Conservation (phyloP, 2,797 vertebrate genomes). For the Sebastes vulpes region DNA sequence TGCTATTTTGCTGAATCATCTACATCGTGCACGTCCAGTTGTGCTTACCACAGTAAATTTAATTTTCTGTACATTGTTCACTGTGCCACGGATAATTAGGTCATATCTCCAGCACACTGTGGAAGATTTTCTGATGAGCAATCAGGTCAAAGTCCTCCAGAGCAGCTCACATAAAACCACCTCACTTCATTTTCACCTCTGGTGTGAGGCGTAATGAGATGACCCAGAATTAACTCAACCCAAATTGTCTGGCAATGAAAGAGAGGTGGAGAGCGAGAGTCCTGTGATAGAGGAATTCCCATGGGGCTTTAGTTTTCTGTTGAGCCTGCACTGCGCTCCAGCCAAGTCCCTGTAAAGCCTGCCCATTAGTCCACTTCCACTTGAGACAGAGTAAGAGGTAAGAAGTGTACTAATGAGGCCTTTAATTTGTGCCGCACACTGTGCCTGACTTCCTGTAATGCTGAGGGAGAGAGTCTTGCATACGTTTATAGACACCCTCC, state of each 20-base stretch:
- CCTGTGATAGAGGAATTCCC: slow-evolving; percentile 42
- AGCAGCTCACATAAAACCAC: slow-evolving; percentile 46
- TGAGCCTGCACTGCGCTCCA: slow-evolving; percentile 38
- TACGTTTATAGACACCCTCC: slow-evolving; percentile 6
- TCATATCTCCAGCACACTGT: slow-evolving; percentile 5
- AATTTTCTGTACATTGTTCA: slow-evolving; percentile 4
- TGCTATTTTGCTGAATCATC: slow-evolving; percentile 21
- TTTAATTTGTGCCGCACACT: slow-evolving; percentile 60
- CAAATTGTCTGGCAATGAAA: slow-evolving; percentile 73
- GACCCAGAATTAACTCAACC: slow-evolving; percentile 80
- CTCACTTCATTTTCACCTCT: slow-evolving; percentile 67
- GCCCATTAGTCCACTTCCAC: slow-evolving; percentile 63
- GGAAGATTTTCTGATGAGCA: slow-evolving; percentile 32
- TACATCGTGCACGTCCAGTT: background rate
- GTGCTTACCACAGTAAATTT: slow-evolving; percentile 6
- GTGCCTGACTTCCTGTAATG: slow-evolving; percentile 9
- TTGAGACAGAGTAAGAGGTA: slow-evolving; percentile 45
- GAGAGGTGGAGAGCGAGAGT: slow-evolving; percentile 38
- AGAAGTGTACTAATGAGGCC: slow-evolving; percentile 55
- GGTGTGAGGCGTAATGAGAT: slow-evolving; percentile 74
- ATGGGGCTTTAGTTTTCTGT: slow-evolving; percentile 54
- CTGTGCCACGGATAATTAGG: slow-evolving; percentile 44
- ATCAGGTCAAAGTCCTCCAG: slow-evolving; percentile 59
- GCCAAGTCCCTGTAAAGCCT: slow-evolving; percentile 43
- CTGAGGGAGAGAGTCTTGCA: slow-evolving; percentile 6